These are phyloP conservation scores for Drosophila suboccidentalis DNA, from an alignment of 2,888 invertebrate species.

Conservation along the genomic window DNA sequence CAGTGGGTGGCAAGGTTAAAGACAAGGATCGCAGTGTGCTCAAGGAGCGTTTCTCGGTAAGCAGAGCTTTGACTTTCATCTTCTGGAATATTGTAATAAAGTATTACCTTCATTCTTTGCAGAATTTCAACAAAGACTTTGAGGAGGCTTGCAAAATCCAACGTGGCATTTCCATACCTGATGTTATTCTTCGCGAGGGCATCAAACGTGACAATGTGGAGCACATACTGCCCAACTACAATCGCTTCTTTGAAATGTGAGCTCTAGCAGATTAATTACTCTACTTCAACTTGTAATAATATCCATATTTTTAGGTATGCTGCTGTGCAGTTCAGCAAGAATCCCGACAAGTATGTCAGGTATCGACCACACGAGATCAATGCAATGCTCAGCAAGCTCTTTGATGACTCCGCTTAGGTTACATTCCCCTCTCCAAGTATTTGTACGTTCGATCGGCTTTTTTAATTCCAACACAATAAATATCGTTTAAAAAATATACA, in stretches of 20 bases:
- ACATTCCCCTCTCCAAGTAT: slow-evolving; percentile 32
- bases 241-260: slow-evolving; percentile 91
- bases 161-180: slow-evolving; percentile 96
- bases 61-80: slow-evolving; percentile 63
- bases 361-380: slow-evolving; percentile 94
- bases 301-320: slow-evolving; percentile 87
- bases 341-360: slow-evolving; percentile 96
- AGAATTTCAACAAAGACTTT: slow-evolving; percentile 98
- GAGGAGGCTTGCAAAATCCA: slow-evolving; percentile 95
- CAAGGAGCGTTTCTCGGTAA: slow-evolving; percentile 95
- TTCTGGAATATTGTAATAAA: too few relatives aligned
- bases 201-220: slow-evolving; percentile 96
- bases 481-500: slow-evolving; percentile 72
- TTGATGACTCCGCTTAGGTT: slow-evolving; percentile 89
- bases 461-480: slow-evolving; percentile 81
- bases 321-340: slow-evolving; percentile 94
- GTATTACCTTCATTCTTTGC: slow-evolving; percentile 4
- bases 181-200: slow-evolving; percentile 94
- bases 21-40: slow-evolving; percentile 94
- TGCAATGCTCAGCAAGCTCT: slow-evolving; percentile 94
- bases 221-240: slow-evolving; percentile 94
- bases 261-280: slow-evolving; percentile 46
- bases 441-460: slow-evolving; percentile 60
- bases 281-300: background rate
- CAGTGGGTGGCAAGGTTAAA: slow-evolving; percentile 90